Base-by-base conservation (phyloP, 1,140 invertebrate species). In the Vollenhovia emeryi region DNA sequence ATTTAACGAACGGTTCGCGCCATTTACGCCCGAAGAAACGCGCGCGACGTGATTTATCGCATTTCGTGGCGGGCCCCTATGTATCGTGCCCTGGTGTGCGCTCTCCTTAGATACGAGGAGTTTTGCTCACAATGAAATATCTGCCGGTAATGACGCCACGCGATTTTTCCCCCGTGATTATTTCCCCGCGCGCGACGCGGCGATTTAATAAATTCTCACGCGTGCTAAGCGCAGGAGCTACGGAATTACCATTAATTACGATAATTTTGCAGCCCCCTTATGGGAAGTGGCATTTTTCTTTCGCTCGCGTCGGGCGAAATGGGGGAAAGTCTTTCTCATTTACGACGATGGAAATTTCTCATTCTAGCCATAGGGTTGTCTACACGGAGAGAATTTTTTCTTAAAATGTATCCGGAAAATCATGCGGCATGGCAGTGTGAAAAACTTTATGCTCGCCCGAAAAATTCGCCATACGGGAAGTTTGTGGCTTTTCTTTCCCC, bases 1-100 rank as follows among this genome's bases (percentile, higher is more conserved):
- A 89, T 89, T 89, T 89, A 89, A 89, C 76, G 79, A 75, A 89
- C 79, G 66, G 40, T 80, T 66, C 59, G 52, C 66, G 50, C 52
- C 78, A 74, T 88, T 86, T 86, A 83, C 50, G 74, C 74, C 40
- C 15, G 59, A 6, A 57, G 74, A 69, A 89, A 84, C 36, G 60
- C 24, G 87, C 8, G n/a, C 55, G 43, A 73, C 55, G 33, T 89
- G 87, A 89, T 89, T 89, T 87, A 89, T 60, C 30, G 36, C 43
- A 48, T 62, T 76, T 75, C 57, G 55, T 75, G 71, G 30, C 64
- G 64, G 8, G 50, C 30, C 57, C 71, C 48, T 30, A 40, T 50
- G 50, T 66, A 76, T 84, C 36, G 48, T 50, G 52, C 21, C 18
- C n/a, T 9, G 30, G 69, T 57, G 55, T 15, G 43, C 21, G 43